Base-by-base conservation (phyloP, 2,797 vertebrate species). In the Columba guinea region DNA sequence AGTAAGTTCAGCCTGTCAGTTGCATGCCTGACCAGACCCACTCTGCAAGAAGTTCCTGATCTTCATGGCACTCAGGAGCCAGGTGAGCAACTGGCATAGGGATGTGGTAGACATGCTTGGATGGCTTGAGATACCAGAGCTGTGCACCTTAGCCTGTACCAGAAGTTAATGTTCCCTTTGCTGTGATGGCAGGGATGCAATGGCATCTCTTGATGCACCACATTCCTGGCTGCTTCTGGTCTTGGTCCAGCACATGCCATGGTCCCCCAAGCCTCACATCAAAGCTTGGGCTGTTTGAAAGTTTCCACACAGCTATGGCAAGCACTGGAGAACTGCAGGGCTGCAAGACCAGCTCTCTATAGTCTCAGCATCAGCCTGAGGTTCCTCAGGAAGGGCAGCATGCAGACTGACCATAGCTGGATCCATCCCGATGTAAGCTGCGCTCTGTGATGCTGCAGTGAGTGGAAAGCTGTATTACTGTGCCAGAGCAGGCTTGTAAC, bases 161-260 rank as follows among this genome's bases (percentile, higher is more conserved):
- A 90, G 28, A 68, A 77, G 27, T 70, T 56, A 52, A 60, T 0
- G 0, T 84, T 71, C 35, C 55, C 41, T 69, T 37, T 55, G 64
- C 60, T 4, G 2, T 0, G 0, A 23, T n/a, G 35, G 14, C 48
- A 52, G 28, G 48, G 62, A 91, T 13, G 2, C 4, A 23, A 46
- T 46, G 44, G 44, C 44, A 44, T 44, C 44, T 44, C 44, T 44
- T 44, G 35, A 49, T 63, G 34, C 64, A 32, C 49, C 2, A 0
- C 1, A 59, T 52, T 70, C 24, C 60, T 7, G 1, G 5, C 22
- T 83, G 60, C 64, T 93, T 24, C 37, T 77, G n/a, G 17, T 60
- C 60, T 78, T 5, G 0, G 20, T 69, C 71, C 48, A 52, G 55
- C 37, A 30, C 12, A 9, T 22, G 41, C 9, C 28, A 4, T 2